Base-by-base conservation (phyloP, 2,797 vertebrate species). In the Numenius phaeopus region DNA sequence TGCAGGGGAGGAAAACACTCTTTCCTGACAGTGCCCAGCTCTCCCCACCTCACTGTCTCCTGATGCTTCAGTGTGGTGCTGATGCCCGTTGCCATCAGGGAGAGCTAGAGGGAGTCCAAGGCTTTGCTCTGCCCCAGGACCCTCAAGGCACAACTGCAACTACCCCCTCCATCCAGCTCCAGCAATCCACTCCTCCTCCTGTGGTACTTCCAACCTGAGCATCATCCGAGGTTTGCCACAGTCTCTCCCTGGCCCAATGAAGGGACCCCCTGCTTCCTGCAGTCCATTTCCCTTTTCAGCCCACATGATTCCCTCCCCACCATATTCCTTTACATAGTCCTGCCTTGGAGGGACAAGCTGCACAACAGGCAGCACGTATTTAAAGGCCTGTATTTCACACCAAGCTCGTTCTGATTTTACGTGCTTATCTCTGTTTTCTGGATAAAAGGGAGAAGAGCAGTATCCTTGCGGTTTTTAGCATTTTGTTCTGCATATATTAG, bases 401-500 rank as follows among this genome's bases (percentile, higher is more conserved):
- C 18, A 42, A n/a, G 32, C 71, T 92, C 20, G 0, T 77, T 80
- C 86, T 42, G 67, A 54, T 93, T 92, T 93, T 85, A 73, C 57
- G 73, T 0, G 1, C 49, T 67, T 92, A 84, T 82, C 66, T 87
- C 77, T 67, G 26, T 24, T 67, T 83, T 83, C 67, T 50, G 44
- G 67, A 96, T 89, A 67, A 93, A 94, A 94, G 34, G 76, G 29
- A 80, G 58, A 87, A 47, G 32, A 69, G 58, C 3, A 59, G 54
- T 29, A 90, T 62, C 89, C 65, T 34, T 76, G 50, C 0, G 3
- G 94, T 76, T 94, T 79, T 87, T 29, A 91, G 44, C 9, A 1
- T 34, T 81, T 89, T 90, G 92, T 94, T 72, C 76, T 91, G 84
- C 92, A 84, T 93, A 65, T 40, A 89, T 94, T 83, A 94, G 69